Percentiles rank a stretch among this genome's conserved stretches.
phyloP scores from a whole-genome alignment of 2,113 vertebrate species.

The Heterochromis multidens region DNA sequence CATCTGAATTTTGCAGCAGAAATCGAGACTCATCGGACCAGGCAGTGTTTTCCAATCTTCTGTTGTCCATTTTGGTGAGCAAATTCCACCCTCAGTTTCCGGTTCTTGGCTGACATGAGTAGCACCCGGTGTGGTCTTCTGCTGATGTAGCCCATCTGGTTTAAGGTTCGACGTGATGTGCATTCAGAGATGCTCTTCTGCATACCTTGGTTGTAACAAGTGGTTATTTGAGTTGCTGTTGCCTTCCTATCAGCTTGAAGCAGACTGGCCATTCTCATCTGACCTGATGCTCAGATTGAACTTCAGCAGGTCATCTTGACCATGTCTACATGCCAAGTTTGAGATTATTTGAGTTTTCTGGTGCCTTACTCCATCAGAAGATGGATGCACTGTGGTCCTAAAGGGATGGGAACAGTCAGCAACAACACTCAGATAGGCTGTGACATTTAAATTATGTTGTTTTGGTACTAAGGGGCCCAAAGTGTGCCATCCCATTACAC shows the following conservation, averaged over 20 bases:
- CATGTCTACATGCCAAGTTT: too few species aligned
- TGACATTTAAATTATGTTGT: too few species aligned
- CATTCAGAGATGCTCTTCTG: neutral
- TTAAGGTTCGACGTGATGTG: neutral
- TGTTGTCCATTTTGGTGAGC: neutral
- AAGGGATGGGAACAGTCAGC: too few species aligned
- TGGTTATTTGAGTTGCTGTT: neutral
- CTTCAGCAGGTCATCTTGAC: too few species aligned
- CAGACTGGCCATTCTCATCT: neutral
- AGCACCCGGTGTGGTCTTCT: neutral
- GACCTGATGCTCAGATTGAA: neutral
- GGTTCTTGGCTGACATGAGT: neutral
- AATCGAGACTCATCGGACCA: neutral
- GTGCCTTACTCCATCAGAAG: too few species aligned
- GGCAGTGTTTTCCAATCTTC: fast-evolving
- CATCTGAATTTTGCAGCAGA: too few species aligned
- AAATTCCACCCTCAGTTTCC: neutral
- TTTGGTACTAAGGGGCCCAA: too few species aligned
- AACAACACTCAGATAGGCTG: too few species aligned
- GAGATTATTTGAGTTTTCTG: too few species aligned
- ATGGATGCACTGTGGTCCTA: too few species aligned
- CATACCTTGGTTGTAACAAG: neutral
- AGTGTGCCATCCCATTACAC: too few species aligned
- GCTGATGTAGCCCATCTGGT: neutral
- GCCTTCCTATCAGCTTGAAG: neutral